Evolutionary conservation across 2,888 invertebrate species (phyloP), one percentile per base, ranked within the genome.

Genomic region (Mythimna vitellina): DNA sequence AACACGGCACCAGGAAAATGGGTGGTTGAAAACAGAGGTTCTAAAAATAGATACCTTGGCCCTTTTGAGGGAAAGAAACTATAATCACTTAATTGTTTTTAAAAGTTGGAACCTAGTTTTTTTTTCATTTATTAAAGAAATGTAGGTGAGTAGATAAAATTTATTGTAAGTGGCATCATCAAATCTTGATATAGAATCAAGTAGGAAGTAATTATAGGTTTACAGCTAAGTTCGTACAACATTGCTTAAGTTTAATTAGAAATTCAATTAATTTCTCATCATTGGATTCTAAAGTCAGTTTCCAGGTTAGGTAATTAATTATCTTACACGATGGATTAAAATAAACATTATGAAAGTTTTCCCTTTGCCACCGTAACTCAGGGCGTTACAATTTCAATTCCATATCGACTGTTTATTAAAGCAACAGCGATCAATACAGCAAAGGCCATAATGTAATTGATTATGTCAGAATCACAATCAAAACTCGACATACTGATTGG

Each of bases 21-120:
- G 89, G 89, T 90, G 87, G 89, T 90, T 91, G 89, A 90, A 92
- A 91, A 90, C 87, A 86, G 84, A 85, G 80, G 70, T 86, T 74
- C 92, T 94, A 94, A 90, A 93, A 93, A 94, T 94, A 94, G 93
- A 88, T 70, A 73, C 81, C 78, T 84, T 76, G 86, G 74, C 76
- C 46, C 62, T 86, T 85, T 85, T 85, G 83, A 85, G 75, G 81
- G 73, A 82, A 83, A 86, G 74, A 87, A 87, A 84, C 88, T 89
- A 88, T 90, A 90, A 92, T 92, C 6, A 46, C 46, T 46, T 92
- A 89, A 90, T 89, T 84, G 71, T 66, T 63, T 60, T 70, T 69
- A 76, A 79, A 70, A 14, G 20, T n/a, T 9, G 10, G 38, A n/a
- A 14, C 22, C 6, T 54, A 22, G 20, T n/a, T 64, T 68, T 63